These are phyloP conservation scores for Arge pagana DNA, from an alignment of 2,888 invertebrate species.

Conservation along the genomic window DNA sequence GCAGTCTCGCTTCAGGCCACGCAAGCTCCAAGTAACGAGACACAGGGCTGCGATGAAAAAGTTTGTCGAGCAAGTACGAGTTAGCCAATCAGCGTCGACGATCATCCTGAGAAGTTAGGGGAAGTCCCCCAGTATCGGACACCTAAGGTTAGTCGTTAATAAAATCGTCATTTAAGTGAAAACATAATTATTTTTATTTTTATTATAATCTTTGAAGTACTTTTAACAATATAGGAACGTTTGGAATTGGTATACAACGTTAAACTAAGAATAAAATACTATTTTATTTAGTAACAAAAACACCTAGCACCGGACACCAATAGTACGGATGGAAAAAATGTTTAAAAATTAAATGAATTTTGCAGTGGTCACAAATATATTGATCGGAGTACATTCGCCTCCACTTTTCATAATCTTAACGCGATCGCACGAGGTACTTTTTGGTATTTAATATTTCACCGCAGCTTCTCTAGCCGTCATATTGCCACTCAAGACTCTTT, in stretches of 20 bases:
- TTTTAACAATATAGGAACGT: conserved; percentile 4
- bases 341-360: conserved; percentile 6
- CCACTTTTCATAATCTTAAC: conserved; percentile 16
- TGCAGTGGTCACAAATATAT: conserved; percentile 9
- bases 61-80: too few species aligned
- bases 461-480: conserved; percentile 16
- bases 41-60: too few species aligned
- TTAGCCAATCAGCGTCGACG: too few species aligned
- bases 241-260: conserved; percentile 8
- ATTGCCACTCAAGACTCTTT: conserved; percentile 13
- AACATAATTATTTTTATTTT: conserved; percentile 9
- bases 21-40: too few species aligned
- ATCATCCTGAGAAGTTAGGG: too few species aligned
- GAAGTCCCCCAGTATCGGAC: conserved; percentile 9
- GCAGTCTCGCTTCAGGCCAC: too few species aligned
- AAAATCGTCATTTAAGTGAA: conserved; percentile 10
- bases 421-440: conserved; percentile 9
- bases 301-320: conserved; percentile 1
- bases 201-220: conserved; percentile 8
- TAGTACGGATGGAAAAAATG: conserved; percentile 4
- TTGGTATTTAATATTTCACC: conserved; percentile 6
- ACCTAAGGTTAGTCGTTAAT: conserved; percentile 12
- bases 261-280: conserved; percentile 10
- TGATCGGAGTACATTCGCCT: conserved; percentile 11
- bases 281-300: conserved; percentile 9